Percentiles rank a stretch among this genome's conserved stretches.
Conservation (phyloP, 2,797 vertebrate species). For the Gobio occitaniae region DNA sequence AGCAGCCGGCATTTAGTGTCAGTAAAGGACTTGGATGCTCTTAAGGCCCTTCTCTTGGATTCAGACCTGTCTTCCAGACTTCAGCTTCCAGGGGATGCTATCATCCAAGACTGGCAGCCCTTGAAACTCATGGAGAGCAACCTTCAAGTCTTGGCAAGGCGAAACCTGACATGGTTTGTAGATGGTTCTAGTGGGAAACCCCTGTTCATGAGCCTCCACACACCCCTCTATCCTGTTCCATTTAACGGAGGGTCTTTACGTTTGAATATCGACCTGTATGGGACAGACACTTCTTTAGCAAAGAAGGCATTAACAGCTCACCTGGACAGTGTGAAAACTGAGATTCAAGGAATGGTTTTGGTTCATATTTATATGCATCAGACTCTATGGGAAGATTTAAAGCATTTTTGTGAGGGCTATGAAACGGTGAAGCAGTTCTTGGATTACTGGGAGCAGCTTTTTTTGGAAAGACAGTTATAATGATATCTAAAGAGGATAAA, state of each 20-base stretch:
- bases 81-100: conserved; percentile 57
- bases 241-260: conserved; percentile 56
- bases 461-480: conserved; percentile 52
- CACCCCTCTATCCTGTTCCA: conserved; percentile 58
- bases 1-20: conserved; percentile 17
- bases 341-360: conserved; percentile 45
- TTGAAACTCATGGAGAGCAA: conserved; percentile 62
- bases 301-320: conserved; percentile 53
- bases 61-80: conserved; percentile 56
- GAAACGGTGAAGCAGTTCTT: conserved; percentile 26
- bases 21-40: conserved; percentile 46
- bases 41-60: conserved; percentile 59
- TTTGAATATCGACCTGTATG: conserved; percentile 64
- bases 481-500: not conserved
- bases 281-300: conserved; percentile 51
- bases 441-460: conserved; percentile 53
- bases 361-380: conserved; percentile 59
- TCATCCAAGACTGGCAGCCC: conserved; percentile 66
- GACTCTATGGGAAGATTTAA: conserved; percentile 52
- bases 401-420: conserved; percentile 59
- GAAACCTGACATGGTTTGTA: conserved; percentile 59
- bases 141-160: conserved; percentile 57
- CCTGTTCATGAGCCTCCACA: conserved; percentile 60
- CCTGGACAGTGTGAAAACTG: conserved; percentile 53
- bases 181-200: conserved; percentile 47